Conservation (phyloP, 2,888 invertebrate species). For the Crepidodera aurea region DNA sequence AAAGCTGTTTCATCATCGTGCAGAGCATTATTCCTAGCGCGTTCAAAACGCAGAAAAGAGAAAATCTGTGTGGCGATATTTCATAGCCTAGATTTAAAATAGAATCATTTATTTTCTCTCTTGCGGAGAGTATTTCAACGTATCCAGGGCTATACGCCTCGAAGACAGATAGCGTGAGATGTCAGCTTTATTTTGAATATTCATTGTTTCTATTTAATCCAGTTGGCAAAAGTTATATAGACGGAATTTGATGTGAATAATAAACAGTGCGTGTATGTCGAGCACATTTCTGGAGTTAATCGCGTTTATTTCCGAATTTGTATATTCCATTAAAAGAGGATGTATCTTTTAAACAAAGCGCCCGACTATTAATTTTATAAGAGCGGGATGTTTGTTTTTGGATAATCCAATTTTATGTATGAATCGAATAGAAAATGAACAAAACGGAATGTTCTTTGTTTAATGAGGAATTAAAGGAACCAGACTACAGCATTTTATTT, state of each 20-base stretch:
- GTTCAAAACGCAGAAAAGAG: slow-evolving; percentile 33
- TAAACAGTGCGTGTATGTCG: slow-evolving; percentile 17
- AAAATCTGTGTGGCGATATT: slow-evolving; percentile 34
- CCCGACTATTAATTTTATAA: too few species aligned
- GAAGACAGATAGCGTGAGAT: slow-evolving; percentile 28
- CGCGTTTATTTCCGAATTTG: slow-evolving; percentile 4
- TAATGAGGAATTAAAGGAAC: too few species aligned
- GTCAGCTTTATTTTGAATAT: slow-evolving; percentile 34
- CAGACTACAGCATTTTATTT: too few species aligned
- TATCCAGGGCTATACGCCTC: slow-evolving; percentile 5
- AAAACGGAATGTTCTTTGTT: too few species aligned
- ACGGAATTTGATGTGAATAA: slow-evolving; percentile 31
- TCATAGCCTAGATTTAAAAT: slow-evolving; percentile 35
- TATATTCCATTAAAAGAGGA: slow-evolving; percentile 5
- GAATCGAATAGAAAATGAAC: too few species aligned
- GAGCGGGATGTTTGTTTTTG: too few species aligned
- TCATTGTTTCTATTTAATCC: slow-evolving; percentile 33
- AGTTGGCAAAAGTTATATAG: slow-evolving; percentile 27
- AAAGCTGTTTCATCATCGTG: slow-evolving; percentile 16
- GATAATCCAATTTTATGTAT: too few species aligned
- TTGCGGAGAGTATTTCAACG: slow-evolving; percentile 22
- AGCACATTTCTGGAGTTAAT: slow-evolving; percentile 2
- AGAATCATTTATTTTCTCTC: slow-evolving; percentile 35
- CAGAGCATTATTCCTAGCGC: slow-evolving; percentile 16
- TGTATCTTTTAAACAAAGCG: not conserved